Evolutionary conservation across 2,797 vertebrate genomes (phyloP), one percentile per base, ranked within the genome.

Genomic region (Distichodus sexfasciatus): DNA sequence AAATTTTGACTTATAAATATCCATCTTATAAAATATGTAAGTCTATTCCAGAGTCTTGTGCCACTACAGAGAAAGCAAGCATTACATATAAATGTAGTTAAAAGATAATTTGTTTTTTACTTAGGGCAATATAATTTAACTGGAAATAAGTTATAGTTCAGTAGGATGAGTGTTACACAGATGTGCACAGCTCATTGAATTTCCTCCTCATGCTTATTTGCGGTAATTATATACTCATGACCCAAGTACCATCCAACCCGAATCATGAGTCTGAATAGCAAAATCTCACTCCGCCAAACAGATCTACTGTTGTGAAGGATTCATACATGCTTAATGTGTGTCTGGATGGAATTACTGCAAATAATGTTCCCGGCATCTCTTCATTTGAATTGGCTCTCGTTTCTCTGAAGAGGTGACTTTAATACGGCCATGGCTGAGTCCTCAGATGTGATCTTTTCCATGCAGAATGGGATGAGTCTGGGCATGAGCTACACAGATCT

Each of bases 401-500:
- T 58, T 41, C 15, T 59, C 44, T 14, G 21, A 12, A 48, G 14
- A 10, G 5, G 26, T 10, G 38, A 54, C 9, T 61, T 38, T 3
- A n/a, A 58, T 28, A 4, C 7, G 2, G 50, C 29, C 54, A 10
- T 55, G n/a, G 36, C 23, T 44, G 33, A 31, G 10, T 14, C 38
- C 17, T 36, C 54, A 60, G 41, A 71, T 41, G 47, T 36, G 58
- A 12, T 24, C n/a, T 28, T 38, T 66, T 68, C 29, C 51, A 35
- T 23, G 35, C 15, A 59, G 29, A 46, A 36, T n/a, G 19, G 57
- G 58, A 69, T 59, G 26, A 55, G 67, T 28, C 50, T 74, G 76
- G 51, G 47, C 57, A 28, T 70, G 53, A 54, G 54, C 65, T 72
- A 66, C 73, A 58, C 19, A 41, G 50, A 78, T 66, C 58, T 66